Conservation (phyloP, 92 coral and sea anemone species). For the Heliopora coerulea region DNA sequence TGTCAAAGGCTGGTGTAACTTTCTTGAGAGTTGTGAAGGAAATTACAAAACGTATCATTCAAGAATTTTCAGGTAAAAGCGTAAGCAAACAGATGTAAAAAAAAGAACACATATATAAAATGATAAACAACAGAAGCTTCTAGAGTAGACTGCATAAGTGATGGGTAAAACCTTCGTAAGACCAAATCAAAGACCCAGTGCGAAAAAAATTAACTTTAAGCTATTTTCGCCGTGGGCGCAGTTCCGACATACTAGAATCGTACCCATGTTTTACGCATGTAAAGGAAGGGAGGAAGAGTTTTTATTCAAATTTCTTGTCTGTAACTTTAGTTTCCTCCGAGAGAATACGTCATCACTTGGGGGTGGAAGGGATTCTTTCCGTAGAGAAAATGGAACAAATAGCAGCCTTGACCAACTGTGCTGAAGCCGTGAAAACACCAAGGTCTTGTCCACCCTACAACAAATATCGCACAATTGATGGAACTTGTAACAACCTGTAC, state of each 20-base stretch:
- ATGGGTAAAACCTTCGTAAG: too few relatives aligned
- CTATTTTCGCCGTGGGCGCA: too few relatives aligned
- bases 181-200: too few relatives aligned
- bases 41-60: not conserved
- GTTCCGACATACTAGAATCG: too few relatives aligned
- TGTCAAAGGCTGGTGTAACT: not conserved
- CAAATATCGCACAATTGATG: slow-evolving; percentile 27
- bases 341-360: not conserved
- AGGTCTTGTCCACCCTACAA: not conserved
- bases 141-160: too few relatives aligned
- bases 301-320: not conserved
- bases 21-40: not conserved
- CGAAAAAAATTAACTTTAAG: too few relatives aligned
- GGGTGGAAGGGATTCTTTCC: not conserved
- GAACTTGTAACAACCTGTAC: slow-evolving; percentile 21
- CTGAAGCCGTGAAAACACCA: not conserved
- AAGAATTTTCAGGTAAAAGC: not conserved
- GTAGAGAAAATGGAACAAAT: not conserved
- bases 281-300: not conserved
- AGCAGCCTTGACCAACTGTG: not conserved
- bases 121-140: not conserved
- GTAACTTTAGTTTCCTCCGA: not conserved
- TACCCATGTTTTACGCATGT: too few relatives aligned
- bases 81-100: not conserved
- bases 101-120: not conserved